A percentile compares a stretch with the other conserved stretches of the same genome.
phyloP scores from a whole-genome alignment of 2,113 vertebrate species.

The Platysternon megacephalum region DNA sequence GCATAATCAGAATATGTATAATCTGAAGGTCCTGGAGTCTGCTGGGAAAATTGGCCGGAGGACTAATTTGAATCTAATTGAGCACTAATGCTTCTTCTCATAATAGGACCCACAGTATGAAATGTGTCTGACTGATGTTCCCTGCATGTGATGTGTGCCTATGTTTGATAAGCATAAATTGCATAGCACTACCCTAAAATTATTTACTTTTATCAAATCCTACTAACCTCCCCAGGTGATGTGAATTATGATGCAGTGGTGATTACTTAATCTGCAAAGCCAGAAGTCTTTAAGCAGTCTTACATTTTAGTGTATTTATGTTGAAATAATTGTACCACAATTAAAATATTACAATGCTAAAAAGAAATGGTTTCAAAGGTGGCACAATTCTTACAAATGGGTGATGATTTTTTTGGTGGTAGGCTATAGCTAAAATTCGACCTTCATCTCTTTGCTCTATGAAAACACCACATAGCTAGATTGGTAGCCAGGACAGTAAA shows the following conservation, averaged over 20 bases:
- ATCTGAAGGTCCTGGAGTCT: conserved; percentile 18
- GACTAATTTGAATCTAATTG: conserved; percentile 45
- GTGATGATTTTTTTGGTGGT: neutral
- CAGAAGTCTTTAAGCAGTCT: neutral
- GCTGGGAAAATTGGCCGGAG: conserved; percentile 29
- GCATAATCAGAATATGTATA: neutral
- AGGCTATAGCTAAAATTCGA: neutral
- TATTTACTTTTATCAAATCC: conserved; percentile 66
- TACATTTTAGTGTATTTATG: neutral
- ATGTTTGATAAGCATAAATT: conserved; percentile 56
- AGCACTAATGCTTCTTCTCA: conserved; percentile 5
- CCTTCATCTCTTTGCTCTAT: neutral
- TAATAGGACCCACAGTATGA: conserved; percentile 24
- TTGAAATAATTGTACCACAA: neutral
- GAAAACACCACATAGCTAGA: neutral
- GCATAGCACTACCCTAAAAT: conserved; percentile 22
- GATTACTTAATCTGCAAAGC: conserved; percentile 40
- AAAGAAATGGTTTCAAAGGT: neutral
- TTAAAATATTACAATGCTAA: neutral
- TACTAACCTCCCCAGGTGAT: conserved; percentile 10
- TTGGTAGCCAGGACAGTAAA: neutral
- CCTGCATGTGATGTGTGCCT: conserved; percentile 39
- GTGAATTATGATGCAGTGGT: conserved; percentile 33
- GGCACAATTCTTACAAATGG: neutral
- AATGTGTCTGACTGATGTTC: conserved; percentile 17